phyloP scores from a whole-genome alignment of 2,888 invertebrate genomes.

The Aquatica leii region DNA sequence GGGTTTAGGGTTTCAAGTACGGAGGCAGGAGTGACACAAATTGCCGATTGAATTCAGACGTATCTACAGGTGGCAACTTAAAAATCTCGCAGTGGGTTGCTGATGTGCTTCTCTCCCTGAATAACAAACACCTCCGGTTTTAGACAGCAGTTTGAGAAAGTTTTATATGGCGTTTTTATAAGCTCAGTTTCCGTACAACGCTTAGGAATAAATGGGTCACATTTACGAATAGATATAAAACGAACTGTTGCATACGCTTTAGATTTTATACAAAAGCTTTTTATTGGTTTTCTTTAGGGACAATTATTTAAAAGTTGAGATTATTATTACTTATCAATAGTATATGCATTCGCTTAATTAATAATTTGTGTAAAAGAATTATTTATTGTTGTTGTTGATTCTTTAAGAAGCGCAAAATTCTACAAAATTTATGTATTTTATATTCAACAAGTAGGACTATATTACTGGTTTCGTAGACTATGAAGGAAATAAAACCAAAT shows the following conservation, averaged over 20 bases:
- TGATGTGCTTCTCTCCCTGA: slow-evolving; percentile 40
- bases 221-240: slow-evolving; percentile 23
- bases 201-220: slow-evolving; percentile 22
- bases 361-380: no score
- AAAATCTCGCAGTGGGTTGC: slow-evolving; percentile 41
- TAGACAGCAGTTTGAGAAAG: slow-evolving; percentile 32
- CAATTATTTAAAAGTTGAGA: no score
- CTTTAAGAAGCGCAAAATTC: no score
- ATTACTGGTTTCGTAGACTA: no score
- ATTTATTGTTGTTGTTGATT: no score
- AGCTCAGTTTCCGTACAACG: slow-evolving; percentile 21
- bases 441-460: no score
- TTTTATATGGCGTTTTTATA: slow-evolving; percentile 35
- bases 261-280: background rate
- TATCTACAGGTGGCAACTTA: slow-evolving; percentile 47
- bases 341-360: no score
- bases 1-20: no score
- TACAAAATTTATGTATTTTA: no score
- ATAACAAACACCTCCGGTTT: slow-evolving; percentile 44
- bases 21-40: slow-evolving; percentile 24
- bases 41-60: slow-evolving; percentile 46
- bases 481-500: no score
- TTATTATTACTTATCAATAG: no score
- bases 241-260: slow-evolving; percentile 25
- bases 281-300: background rate